Base-by-base conservation (phyloP, 30 jellyfish, hydroid and myxozoan genomes). In the Nemopilema nomurai region DNA sequence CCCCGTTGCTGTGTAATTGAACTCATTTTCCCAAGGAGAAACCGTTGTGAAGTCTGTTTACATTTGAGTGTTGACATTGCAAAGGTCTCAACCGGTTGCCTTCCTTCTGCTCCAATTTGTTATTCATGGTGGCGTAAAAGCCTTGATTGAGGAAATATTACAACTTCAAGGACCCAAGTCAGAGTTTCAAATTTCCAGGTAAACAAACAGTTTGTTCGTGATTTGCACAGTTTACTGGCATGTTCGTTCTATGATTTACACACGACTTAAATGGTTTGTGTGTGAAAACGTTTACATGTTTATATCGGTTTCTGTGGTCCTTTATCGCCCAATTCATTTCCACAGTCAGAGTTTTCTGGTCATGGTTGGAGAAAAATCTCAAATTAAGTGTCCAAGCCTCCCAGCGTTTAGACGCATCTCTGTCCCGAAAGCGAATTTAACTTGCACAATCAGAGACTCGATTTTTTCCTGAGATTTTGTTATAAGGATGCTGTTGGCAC, bases 41-140 rank as follows among this genome's bases (percentile, higher is more conserved):
- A 29, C 87, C 87, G 29, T 77, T 77, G 87, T 77, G 51, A 65
- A 65, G 76, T 33, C 57, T 77, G 87, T 77, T 77, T 77, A 62
- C 87, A 50, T 77, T 77, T 30, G 66, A 20, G 27, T 77, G 67
- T 77, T 62, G 87, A 77, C 87, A 28, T 62, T 77, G 87, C 87
- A 77, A n/a, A 18, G 87, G 77, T 51, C 57, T 77, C 87, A 77
- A 25, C 65, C 49, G 87, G 76, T 63, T 31, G 57, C 13, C 57
- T 41, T 30, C 29, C 29, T 28, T 23, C 17, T n/a, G 20, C 21
- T 20, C 23, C 29, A 30, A 21, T 20, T 30, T 23, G 76, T 21
- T 67, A 19, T 67, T 28, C 76, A 67, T 30, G 29, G 76, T 22
- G 76, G 17, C 57, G 57, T 67, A 20, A 67, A 28, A 67, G 33